A percentile compares a stretch with the other conserved stretches of the same genome.
Conservation (phyloP, 2,888 invertebrate species). For the Dynastes grantii region DNA sequence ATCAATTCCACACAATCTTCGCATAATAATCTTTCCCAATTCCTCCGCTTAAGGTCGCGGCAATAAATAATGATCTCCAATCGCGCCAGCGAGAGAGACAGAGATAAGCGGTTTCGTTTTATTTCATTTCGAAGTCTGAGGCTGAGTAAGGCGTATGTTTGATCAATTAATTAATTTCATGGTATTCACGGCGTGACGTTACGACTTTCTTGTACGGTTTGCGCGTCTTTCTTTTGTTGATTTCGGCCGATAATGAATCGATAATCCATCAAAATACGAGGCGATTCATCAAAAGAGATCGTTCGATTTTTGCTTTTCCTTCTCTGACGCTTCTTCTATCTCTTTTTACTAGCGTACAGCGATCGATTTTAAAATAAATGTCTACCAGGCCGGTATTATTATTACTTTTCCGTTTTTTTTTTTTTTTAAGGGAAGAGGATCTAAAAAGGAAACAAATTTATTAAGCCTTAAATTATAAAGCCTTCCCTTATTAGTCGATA, state of each 20-base stretch:
- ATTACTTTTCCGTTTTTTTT: no score
- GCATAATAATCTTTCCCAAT: conserved; percentile 13
- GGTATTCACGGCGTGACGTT: conserved; percentile 22
- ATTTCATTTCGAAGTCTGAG: conserved; percentile 8
- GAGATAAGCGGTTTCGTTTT: neutral
- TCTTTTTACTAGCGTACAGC: neutral
- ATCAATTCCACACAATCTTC: neutral
- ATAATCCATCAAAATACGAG: conserved; percentile 43
- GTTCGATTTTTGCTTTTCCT: neutral
- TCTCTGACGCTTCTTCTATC: neutral
- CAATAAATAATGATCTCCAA: conserved; percentile 22
- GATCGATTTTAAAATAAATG: neutral
- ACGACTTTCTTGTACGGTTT: conserved; percentile 22
- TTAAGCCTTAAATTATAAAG: conserved; percentile 22
- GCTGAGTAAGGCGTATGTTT: conserved; percentile 9
- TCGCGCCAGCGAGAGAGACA: no score
- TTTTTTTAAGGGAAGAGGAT: neutral
- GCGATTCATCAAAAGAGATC: conserved; percentile 40
- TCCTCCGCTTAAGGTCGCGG: conserved; percentile 1
- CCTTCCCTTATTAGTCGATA: conserved; percentile 1
- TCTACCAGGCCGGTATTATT: neutral
- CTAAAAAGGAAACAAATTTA: conserved; percentile 10
- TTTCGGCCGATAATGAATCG: conserved; percentile 38
- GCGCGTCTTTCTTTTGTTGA: conserved; percentile 20
- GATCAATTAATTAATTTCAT: conserved; percentile 40